A percentile compares a stretch with the other conserved stretches of the same genome.
Evolutionary conservation across 2,888 invertebrate species (phyloP).

Genomic region (Eulithis testata): DNA sequence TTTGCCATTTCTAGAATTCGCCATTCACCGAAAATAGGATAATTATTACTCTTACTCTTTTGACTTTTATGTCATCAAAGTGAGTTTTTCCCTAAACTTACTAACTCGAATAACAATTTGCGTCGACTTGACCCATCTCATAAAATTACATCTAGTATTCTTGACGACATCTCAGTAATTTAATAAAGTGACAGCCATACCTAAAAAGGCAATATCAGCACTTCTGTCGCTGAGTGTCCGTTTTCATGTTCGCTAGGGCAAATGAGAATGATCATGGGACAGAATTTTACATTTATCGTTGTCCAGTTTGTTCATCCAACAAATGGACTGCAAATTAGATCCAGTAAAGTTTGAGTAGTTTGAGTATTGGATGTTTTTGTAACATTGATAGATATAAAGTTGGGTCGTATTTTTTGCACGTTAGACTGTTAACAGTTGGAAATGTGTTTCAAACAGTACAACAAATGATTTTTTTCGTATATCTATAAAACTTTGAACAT

Average conservation of each 20-base stretch:
- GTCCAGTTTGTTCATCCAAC: slow-evolving; percentile 10
- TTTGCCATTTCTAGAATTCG: too few species aligned
- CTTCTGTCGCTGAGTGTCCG: slow-evolving; percentile 13
- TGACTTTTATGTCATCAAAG: too few species aligned
- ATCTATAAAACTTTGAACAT: too few species aligned
- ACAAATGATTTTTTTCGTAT: background rate
- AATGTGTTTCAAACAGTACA: background rate
- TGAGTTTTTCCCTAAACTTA: too few species aligned
- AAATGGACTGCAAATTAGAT: slow-evolving; percentile 25
- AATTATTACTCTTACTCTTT: too few species aligned
- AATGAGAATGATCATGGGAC: slow-evolving; percentile 14
- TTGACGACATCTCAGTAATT: background rate
- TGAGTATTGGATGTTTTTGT: slow-evolving; percentile 15
- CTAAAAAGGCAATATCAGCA: background rate
- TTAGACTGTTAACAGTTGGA: background rate
- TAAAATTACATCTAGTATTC: too few species aligned
- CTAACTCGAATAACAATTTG: too few species aligned
- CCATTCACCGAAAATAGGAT: too few species aligned
- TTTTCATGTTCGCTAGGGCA: slow-evolving; percentile 1
- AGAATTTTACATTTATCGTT: slow-evolving; percentile 17
- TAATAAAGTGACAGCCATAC: background rate
- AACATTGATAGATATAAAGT: slow-evolving; percentile 22
- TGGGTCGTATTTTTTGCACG: slow-evolving; percentile 3
- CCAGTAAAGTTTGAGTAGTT: slow-evolving; percentile 13
- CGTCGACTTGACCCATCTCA: too few species aligned